A percentile compares a stretch with the other conserved stretches of the same genome.
phyloP scores from a whole-genome alignment of 2,113 vertebrate genomes.

The Corydoras maculifer region DNA sequence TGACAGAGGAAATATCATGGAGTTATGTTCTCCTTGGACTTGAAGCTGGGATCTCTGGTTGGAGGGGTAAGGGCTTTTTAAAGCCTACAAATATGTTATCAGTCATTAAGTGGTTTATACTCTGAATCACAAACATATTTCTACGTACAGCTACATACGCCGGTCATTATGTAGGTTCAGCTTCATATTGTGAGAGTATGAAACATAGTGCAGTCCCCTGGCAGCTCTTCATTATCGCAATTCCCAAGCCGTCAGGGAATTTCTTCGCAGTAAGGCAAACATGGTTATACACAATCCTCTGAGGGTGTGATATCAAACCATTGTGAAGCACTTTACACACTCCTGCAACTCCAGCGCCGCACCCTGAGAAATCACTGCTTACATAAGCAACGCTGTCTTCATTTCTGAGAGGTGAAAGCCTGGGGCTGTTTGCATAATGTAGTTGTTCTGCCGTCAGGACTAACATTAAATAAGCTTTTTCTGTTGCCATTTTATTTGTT shows the following conservation, averaged over 20 bases:
- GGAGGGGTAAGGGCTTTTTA: too few relatives aligned
- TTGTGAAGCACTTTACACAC: constrained; percentile 2
- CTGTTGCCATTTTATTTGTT: not conserved
- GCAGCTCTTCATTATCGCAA: not conserved
- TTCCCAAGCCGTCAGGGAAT: not conserved
- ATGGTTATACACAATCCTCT: constrained; percentile 19
- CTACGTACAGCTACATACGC: too few relatives aligned
- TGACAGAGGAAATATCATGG: too few relatives aligned
- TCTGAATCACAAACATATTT: too few relatives aligned
- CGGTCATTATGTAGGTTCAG: too few relatives aligned
- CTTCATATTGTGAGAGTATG: too few relatives aligned
- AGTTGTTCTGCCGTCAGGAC: not conserved
- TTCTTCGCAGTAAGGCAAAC: not conserved
- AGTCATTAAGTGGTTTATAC: too few relatives aligned
- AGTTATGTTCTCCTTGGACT: too few relatives aligned
- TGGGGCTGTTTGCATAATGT: not conserved
- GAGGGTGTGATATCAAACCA: constrained; percentile 13
- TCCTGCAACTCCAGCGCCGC: constrained; percentile 5
- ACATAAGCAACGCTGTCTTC: not conserved
- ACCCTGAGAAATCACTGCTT: not conserved
- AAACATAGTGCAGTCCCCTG: not conserved
- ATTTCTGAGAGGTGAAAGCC: not conserved
- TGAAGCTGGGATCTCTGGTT: too few relatives aligned
- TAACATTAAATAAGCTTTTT: not conserved
- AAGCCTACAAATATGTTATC: too few relatives aligned